Evolutionary conservation across 2,888 invertebrate genomes (phyloP).

Genomic region (Papilio protenor): DNA sequence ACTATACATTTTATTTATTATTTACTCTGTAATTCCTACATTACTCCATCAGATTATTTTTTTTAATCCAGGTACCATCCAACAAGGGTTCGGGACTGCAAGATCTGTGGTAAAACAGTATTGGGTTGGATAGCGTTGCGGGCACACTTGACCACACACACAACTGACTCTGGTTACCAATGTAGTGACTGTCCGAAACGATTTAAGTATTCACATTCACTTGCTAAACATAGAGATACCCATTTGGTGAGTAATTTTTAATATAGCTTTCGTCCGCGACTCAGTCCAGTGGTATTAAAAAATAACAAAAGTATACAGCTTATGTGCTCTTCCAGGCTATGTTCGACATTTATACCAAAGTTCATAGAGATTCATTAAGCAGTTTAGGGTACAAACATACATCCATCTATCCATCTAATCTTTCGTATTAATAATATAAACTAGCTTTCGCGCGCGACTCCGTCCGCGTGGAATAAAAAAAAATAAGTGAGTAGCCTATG

Average conservation of each 20-base stretch:
- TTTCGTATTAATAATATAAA: no score
- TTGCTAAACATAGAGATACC: conserved; percentile 76
- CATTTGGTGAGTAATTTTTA: conserved; percentile 65
- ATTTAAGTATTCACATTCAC: conserved; percentile 75
- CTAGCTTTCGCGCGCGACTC: no score
- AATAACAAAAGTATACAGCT: no score
- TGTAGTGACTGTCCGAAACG: conserved; percentile 73
- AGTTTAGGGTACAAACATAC: no score
- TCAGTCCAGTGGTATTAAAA: no score
- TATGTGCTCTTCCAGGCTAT: no score
- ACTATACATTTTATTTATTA: no score
- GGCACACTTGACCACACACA: conserved; percentile 62
- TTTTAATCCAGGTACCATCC: conserved; percentile 62
- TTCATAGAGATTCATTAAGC: no score
- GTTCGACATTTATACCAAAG: no score
- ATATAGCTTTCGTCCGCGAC: neutral
- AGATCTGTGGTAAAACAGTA: conserved; percentile 62
- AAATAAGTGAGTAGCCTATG: no score
- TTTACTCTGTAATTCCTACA: neutral
- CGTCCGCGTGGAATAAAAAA: no score
- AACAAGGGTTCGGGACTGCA: conserved; percentile 61
- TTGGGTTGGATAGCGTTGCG: conserved; percentile 59
- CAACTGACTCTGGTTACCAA: conserved; percentile 63
- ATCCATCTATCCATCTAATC: no score
- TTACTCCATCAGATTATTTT: neutral